A percentile compares a stretch with the other conserved stretches of the same genome.
Conservation (phyloP, 2,113 vertebrate species). For the Eptesicus fuscus region DNA sequence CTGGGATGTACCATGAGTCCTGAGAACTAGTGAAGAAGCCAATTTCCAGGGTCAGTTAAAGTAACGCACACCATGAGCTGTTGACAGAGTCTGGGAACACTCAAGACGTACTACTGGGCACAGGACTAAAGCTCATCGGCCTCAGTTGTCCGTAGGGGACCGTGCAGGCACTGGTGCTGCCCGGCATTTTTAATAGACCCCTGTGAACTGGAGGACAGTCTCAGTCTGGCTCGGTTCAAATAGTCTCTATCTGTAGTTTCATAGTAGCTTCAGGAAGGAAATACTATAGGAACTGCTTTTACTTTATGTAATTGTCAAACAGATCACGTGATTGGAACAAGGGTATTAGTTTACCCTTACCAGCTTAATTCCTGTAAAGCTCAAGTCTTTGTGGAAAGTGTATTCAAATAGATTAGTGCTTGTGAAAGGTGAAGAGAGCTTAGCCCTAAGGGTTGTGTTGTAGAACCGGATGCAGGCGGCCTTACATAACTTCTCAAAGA, state of each 20-base stretch:
- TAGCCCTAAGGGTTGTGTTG: neutral
- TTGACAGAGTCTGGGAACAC: neutral
- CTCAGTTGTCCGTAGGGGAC: neutral
- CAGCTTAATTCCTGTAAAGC: neutral
- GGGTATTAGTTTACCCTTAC: neutral
- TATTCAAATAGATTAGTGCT: neutral
- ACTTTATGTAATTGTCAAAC: neutral
- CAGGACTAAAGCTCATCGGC: neutral
- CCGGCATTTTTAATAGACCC: neutral
- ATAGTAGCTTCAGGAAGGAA: constrained; percentile 6
- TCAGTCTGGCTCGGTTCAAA: neutral
- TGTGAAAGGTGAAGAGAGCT: neutral
- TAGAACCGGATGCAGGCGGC: neutral
- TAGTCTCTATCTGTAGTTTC: neutral
- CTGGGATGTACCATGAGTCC: neutral
- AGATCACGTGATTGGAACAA: neutral
- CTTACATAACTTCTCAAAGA: neutral
- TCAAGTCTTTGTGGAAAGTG: constrained; percentile 7
- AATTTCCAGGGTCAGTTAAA: neutral
- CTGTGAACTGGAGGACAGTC: neutral
- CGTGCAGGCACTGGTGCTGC: neutral
- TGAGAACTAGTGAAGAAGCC: neutral
- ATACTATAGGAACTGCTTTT: neutral
- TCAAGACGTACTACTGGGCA: neutral
- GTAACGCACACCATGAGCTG: neutral